Evolutionary conservation across 1,140 invertebrate genomes (phyloP), one percentile per base, ranked within the genome.

Genomic region (Mercenaria mercenaria): DNA sequence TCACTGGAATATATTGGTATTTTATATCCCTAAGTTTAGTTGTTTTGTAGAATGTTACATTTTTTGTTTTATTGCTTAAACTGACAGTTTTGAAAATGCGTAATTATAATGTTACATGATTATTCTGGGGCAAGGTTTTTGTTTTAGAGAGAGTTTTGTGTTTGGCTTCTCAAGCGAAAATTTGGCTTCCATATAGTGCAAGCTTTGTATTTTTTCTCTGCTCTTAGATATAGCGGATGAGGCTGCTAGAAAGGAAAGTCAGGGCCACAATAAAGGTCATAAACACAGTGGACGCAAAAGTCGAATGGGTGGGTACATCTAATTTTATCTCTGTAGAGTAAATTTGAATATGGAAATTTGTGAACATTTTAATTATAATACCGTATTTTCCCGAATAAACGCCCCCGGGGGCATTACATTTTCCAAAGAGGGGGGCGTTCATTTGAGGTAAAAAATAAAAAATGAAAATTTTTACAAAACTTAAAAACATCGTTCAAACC

Each of bases 221-320:
- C 83, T 76, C 29, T 41, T 64, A 87, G 85, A 87, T 59, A 79
- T 79, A 61, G 85, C 64, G 0, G 85, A 87, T 37, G 85, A 87
- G 29, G 52, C 74, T 34, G 50, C 50, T 41, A 87, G 47, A 23
- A 87, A 50, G 56, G 85, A 87, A 18, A 47, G 50, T 50, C 86
- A 67, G 39, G 34, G 32, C 15, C 84, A 86, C 43, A 69, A 86
- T 77, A 79, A 88, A 29, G 76, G 76, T 0, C 72, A 81, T 74
- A 88, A 72, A 79, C 76, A 81, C 34, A 79, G 88, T 77, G 93
- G 93, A 29, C 80, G 93, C 29, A 94, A 92, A 69, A 94, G 93
- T 84, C 90, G 93, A 85, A 92, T 92, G 90, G 93, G 93, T 94
- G 79, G n/a, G 91, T 82, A 61, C 67, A 50, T 37, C 64, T 77